phyloP scores from a whole-genome alignment of 2,797 vertebrate genomes.

The Champsocephalus gunnari region DNA sequence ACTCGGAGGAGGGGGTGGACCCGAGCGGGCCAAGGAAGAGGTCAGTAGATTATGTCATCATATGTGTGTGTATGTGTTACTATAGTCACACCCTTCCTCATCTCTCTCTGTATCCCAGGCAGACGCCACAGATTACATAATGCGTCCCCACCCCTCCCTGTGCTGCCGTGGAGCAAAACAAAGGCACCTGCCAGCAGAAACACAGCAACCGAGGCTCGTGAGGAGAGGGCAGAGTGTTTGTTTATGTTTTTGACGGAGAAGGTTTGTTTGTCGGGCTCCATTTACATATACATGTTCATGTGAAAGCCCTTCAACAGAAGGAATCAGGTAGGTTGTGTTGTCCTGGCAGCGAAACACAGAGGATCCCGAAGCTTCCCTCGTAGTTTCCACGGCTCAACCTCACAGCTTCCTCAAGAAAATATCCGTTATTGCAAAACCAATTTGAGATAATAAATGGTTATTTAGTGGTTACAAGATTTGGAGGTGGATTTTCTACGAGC shows the following conservation, averaged over 20 bases:
- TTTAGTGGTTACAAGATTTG: constrained; percentile 45
- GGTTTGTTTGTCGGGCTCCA: constrained; percentile 10
- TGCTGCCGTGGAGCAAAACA: constrained; percentile 70
- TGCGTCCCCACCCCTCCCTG: constrained; percentile 63
- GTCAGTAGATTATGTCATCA: constrained; percentile 76
- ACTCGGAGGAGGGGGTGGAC: constrained; percentile 38
- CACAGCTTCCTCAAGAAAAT: constrained; percentile 30
- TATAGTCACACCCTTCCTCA: constrained; percentile 67
- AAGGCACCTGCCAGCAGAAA: constrained; percentile 73
- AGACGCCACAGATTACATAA: constrained; percentile 77
- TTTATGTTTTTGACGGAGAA: constrained; percentile 39
- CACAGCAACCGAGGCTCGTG: constrained; percentile 61
- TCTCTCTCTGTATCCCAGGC: constrained; percentile 54
- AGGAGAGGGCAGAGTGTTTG: constrained; percentile 43
- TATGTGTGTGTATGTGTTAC: constrained; percentile 52
- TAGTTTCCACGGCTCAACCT: constrained; percentile 27
- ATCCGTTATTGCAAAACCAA: constrained; percentile 39
- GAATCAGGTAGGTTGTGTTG: constrained; percentile 39
- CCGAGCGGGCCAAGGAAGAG: constrained; percentile 50
- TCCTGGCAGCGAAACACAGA: constrained; percentile 39
- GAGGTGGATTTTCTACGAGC: constrained; percentile 21
- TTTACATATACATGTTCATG: constrained; percentile 40
- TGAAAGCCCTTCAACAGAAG: constrained; percentile 32
- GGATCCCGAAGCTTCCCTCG: constrained; percentile 43
- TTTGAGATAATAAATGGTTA: constrained; percentile 49